Conservation (phyloP, 2,113 vertebrate species). For the Poeciliopsis occidentalis region DNA sequence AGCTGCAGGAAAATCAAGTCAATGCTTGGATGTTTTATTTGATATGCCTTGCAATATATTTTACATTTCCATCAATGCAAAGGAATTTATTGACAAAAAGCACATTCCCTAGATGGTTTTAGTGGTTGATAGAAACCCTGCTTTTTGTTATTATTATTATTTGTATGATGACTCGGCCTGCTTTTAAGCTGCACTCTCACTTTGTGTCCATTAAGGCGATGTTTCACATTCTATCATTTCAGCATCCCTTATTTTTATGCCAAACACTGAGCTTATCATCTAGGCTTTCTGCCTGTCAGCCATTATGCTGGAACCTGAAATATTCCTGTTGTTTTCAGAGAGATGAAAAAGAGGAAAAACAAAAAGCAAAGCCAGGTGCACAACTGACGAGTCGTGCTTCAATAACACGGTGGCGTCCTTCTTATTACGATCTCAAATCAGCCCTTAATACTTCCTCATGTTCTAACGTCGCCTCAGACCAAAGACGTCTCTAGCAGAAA, state of each 20-base stretch:
- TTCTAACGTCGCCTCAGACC: constrained; percentile 38
- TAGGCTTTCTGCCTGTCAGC: neutral
- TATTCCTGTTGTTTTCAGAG: constrained; percentile 11
- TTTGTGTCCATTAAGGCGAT: neutral
- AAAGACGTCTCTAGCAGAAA: constrained; percentile 29
- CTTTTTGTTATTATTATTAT: too few relatives aligned
- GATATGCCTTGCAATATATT: neutral
- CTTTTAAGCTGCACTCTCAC: neutral
- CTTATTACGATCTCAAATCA: constrained; percentile 50
- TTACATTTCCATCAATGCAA: neutral
- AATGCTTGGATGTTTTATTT: neutral
- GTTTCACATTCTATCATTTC: neutral
- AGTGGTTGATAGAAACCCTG: neutral
- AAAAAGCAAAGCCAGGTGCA: constrained; percentile 51
- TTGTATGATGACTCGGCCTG: neutral
- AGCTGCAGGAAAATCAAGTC: neutral
- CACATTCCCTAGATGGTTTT: neutral
- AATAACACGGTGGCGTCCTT: constrained; percentile 45
- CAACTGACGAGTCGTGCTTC: constrained; percentile 36
- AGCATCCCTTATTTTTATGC: neutral
- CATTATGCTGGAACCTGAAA: neutral
- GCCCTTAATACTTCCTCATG: constrained; percentile 25
- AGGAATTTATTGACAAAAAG: neutral
- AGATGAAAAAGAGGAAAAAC: constrained; percentile 36
- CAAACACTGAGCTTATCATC: neutral